Evolutionary conservation across 64 coral and sea anemone genomes (phyloP).

Genomic region (Hydrozoanthus tunicans): DNA sequence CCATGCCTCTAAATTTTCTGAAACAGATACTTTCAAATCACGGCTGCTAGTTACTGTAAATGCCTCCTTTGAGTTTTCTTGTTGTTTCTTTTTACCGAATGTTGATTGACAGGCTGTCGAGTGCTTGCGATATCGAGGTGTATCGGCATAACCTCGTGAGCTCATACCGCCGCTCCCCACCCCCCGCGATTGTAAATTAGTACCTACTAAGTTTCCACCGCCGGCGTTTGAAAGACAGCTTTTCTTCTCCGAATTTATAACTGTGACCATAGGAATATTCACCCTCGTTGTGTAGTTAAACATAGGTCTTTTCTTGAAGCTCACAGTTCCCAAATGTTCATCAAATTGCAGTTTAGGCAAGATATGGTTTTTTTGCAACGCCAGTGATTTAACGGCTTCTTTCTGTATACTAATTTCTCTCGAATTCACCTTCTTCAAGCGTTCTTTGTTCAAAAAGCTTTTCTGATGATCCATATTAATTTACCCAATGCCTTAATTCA

Average conservation of each 20-base stretch:
- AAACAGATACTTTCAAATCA: not conserved
- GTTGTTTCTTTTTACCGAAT: not conserved
- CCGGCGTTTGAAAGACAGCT: not conserved
- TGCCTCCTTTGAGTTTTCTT: not conserved
- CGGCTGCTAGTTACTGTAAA: not conserved
- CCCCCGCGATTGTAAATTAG: too few species aligned
- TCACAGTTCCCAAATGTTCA: too few species aligned
- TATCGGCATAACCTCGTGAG: not conserved
- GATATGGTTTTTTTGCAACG: not conserved
- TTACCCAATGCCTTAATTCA: not conserved
- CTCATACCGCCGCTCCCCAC: too few species aligned
- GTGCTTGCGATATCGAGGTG: too few species aligned
- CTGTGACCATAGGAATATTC: not conserved
- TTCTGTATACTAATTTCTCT: not conserved
- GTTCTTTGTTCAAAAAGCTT: slow-evolving; percentile 18
- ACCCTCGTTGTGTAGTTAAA: too few species aligned
- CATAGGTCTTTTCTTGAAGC: too few species aligned
- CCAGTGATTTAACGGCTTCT: not conserved
- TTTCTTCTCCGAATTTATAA: not conserved
- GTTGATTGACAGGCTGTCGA: too few species aligned
- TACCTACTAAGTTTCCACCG: too few species aligned
- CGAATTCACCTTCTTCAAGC: not conserved
- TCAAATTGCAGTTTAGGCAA: not conserved
- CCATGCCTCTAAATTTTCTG: slow-evolving; percentile 20
- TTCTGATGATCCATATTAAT: slow-evolving; percentile 24